Evolutionary conservation across 2,797 vertebrate genomes (phyloP).

Genomic region (Serranus cabrilla): DNA sequence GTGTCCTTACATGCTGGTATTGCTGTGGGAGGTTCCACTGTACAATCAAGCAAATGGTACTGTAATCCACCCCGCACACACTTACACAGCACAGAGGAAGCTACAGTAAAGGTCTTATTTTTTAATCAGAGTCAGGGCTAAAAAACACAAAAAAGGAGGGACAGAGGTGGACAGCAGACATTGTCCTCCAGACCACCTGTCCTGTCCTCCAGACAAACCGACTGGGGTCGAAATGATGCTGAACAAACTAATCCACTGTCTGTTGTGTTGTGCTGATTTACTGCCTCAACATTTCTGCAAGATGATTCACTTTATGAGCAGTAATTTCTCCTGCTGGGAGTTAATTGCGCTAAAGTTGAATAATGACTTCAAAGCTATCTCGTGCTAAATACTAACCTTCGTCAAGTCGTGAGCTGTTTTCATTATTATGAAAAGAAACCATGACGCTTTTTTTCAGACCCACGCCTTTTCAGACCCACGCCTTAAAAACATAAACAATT

Average conservation of each 20-base stretch:
- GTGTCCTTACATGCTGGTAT: slow-evolving; percentile 38
- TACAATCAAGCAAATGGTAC: slow-evolving; percentile 41
- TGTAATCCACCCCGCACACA: slow-evolving; percentile 26
- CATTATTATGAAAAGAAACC: not conserved
- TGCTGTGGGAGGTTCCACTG: slow-evolving; percentile 37
- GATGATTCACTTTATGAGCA: not conserved
- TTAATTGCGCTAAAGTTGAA: not conserved
- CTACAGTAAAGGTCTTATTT: not conserved
- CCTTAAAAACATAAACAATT: not conserved
- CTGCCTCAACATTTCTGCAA: not conserved
- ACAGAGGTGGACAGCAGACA: not conserved
- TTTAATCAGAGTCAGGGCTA: slow-evolving; percentile 28
- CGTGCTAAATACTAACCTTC: not conserved
- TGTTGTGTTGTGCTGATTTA: not conserved
- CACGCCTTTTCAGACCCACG: too few relatives aligned
- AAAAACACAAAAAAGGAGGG: slow-evolving; percentile 1
- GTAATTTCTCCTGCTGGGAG: not conserved
- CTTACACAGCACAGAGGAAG: slow-evolving; percentile 3
- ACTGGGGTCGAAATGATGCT: slow-evolving; percentile 14
- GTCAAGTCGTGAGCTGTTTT: not conserved
- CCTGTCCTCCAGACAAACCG: slow-evolving; percentile 21
- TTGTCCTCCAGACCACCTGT: slow-evolving; percentile 18
- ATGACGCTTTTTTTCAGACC: too few relatives aligned
- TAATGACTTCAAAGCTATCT: not conserved
- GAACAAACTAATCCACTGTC: slow-evolving; percentile 14